Conservation (phyloP, 2,888 invertebrate genomes). For the Sarcophaga caerulescens region DNA sequence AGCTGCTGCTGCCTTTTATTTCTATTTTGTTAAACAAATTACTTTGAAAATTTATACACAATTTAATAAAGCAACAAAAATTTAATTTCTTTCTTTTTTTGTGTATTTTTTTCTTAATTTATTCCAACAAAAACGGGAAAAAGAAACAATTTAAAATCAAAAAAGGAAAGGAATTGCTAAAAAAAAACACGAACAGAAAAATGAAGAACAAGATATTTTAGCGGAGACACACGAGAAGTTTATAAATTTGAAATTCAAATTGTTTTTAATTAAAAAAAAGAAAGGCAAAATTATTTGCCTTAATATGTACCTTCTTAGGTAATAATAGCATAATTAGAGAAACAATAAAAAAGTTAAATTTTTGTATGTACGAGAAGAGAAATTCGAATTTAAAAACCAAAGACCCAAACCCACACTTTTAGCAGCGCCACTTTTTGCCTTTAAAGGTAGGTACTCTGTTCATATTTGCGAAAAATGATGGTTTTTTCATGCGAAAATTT, state of each 20-base stretch:
- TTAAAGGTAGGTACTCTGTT: too few species aligned
- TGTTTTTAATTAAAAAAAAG: not conserved
- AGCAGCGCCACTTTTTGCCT: too few species aligned
- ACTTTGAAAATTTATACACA: slow-evolving; percentile 19
- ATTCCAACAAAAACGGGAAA: not conserved
- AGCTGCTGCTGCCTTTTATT: not conserved
- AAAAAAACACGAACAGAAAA: not conserved
- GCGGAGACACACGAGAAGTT: not conserved
- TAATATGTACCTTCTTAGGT: too few species aligned
- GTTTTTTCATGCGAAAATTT: too few species aligned
- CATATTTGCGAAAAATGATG: too few species aligned
- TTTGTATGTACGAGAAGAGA: too few species aligned
- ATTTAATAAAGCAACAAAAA: not conserved
- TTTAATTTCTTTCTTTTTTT: too few species aligned
- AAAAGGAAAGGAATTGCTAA: too few species aligned
- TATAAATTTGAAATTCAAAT: slow-evolving; percentile 8
- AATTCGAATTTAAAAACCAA: too few species aligned
- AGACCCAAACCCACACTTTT: too few species aligned
- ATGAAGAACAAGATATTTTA: not conserved
- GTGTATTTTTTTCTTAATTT: not conserved
- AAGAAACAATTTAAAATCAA: not conserved
- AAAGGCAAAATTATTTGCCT: not conserved
- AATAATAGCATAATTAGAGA: too few species aligned
- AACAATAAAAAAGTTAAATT: not conserved
- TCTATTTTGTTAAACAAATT: slow-evolving; percentile 38